phyloP scores from a whole-genome alignment of 2,797 vertebrate species.

The Peromyscus nudipes region DNA sequence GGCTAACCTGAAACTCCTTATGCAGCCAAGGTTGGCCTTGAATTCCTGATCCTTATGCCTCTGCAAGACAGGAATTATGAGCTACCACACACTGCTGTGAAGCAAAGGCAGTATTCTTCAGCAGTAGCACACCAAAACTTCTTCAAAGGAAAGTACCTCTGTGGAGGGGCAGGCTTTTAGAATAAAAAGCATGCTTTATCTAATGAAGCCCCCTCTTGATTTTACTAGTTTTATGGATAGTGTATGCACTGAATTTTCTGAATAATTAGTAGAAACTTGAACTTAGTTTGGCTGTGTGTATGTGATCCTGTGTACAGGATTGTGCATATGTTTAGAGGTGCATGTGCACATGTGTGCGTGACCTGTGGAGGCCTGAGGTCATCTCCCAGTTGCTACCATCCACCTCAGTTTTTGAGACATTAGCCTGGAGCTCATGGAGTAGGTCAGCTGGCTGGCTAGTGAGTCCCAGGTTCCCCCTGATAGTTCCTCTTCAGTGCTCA shows the following conservation, averaged over 20 bases:
- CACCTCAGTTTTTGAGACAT: background rate
- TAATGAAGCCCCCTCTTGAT: background rate
- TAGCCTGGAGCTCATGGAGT: background rate
- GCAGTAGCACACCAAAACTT: background rate
- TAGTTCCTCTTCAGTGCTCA: background rate
- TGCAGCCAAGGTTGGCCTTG: background rate
- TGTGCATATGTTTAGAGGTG: background rate
- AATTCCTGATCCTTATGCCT: background rate
- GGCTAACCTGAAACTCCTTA: background rate
- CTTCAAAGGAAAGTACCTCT: background rate
- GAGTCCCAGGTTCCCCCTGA: background rate
- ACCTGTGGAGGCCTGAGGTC: background rate
- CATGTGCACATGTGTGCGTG: background rate
- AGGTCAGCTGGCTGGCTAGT: background rate
- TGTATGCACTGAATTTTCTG: slow-evolving; percentile 16
- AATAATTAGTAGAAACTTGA: slow-evolving; percentile 37
- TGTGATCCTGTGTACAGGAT: background rate
- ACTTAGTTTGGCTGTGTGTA: background rate
- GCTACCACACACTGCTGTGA: background rate
- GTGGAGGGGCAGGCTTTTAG: background rate
- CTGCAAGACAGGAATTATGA: background rate
- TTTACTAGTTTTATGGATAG: background rate
- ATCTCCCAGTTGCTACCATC: background rate
- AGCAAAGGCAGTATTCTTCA: slow-evolving; percentile 27
- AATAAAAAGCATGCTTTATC: slow-evolving; percentile 2